Percentiles rank a stretch among this genome's conserved stretches.
Evolutionary conservation across 2,888 invertebrate genomes (phyloP).

Genomic region (Melinopterus prodromus): DNA sequence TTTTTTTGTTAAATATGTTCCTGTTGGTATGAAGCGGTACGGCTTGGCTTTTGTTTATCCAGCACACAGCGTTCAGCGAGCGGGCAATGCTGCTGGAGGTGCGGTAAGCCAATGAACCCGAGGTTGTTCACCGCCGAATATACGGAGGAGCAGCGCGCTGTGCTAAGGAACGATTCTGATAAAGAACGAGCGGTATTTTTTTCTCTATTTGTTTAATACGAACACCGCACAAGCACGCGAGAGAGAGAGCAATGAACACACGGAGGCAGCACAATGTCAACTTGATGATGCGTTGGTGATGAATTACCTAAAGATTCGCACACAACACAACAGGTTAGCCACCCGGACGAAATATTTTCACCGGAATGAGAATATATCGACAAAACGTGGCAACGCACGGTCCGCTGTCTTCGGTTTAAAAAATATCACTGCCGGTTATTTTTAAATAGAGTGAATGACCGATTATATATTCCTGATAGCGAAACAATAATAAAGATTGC

Average conservation of each 20-base stretch:
- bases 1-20: too few species aligned
- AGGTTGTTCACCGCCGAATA: conserved; percentile 60
- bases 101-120: conserved; percentile 59
- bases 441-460: conserved; percentile 59
- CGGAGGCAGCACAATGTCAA: background rate
- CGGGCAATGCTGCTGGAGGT: conserved; percentile 54
- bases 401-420: conserved; percentile 13
- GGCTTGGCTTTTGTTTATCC: conserved; percentile 35
- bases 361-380: background rate
- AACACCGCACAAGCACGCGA: conserved; percentile 6
- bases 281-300: background rate
- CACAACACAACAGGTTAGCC: background rate
- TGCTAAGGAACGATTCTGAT: conserved; percentile 15
- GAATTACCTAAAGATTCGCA: conserved; percentile 6
- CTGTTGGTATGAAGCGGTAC: too few species aligned
- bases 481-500: conserved; percentile 48
- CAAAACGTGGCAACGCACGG: conserved; percentile 12
- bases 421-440: conserved; percentile 46
- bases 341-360: background rate
- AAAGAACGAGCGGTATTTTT: conserved; percentile 28
- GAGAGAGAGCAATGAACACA: conserved; percentile 9
- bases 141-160: conserved; percentile 55
- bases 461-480: conserved; percentile 53
- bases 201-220: conserved; percentile 11
- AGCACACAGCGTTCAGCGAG: conserved; percentile 40